Evolutionary conservation across 2,888 invertebrate species (phyloP), one percentile per base, ranked within the genome.

Genomic region (Thereva nobilitata): DNA sequence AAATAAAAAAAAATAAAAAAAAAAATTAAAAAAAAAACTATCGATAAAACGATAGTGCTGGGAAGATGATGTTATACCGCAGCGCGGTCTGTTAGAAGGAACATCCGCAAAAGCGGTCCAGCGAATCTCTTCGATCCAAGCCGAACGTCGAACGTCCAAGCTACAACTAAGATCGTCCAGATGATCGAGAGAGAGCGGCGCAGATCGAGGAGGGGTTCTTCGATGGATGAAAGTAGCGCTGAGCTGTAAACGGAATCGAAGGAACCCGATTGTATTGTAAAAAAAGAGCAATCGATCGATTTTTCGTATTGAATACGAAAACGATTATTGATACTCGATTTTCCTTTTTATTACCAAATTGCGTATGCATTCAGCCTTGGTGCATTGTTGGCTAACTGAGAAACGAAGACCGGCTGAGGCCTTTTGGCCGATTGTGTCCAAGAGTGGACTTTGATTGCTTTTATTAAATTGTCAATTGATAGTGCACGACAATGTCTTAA

Each of bases 291-390:
- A 23, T 23, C 23, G 23, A 23, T 23, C 23, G 23, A 23, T 23
- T 23, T n/a, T 23, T 23, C 23, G 23, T 23, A 59, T 59, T 59
- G 59, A 59, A 59, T 59, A 59, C 34, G 59, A 59, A 59, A 59
- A 59, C 59, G 59, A 59, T 59, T 59, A 59, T 59, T 59, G 59
- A 59, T 59, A 59, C 59, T 59, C 59, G 59, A 59, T 59, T 59
- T 59, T 49, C 59, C 59, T 59, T 59, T 59, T 59, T 59, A 59
- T 59, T 59, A 59, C 59, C 59, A 59, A 59, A 59, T 59, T 59
- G 59, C 59, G 59, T 23, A 23, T 23, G 23, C 59, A 59, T 49
- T 49, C 47, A 49, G 59, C 37, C 59, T 47, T 59, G 45, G 59
- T 59, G 45, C 59, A 59, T 38, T 49, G 45, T 49, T 40, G 47